A percentile compares a stretch with the other conserved stretches of the same genome.
phyloP scores from a whole-genome alignment of 2,113 vertebrate genomes.

The Xiphophorus maculatus region DNA sequence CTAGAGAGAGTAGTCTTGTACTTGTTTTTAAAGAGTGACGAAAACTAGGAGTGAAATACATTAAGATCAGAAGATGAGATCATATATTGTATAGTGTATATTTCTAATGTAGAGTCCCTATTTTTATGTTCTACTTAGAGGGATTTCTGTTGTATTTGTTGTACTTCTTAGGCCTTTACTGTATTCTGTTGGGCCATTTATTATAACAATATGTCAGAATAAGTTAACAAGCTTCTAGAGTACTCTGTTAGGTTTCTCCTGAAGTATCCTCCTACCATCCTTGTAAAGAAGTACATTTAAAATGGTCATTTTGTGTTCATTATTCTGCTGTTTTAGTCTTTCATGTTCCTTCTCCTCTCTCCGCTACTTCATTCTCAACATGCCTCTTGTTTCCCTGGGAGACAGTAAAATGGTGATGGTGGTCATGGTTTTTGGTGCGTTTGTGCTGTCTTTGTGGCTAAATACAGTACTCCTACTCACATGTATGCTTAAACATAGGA shows the following conservation, averaged over 20 bases:
- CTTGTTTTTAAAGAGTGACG: not conserved
- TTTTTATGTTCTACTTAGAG: too few species aligned
- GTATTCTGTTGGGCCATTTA: too few species aligned
- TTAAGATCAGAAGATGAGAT: too few species aligned
- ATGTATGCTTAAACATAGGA: slow-evolving; percentile 7
- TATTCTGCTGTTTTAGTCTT: slow-evolving; percentile 26
- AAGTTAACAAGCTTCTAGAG: too few species aligned
- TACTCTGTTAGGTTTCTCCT: too few species aligned
- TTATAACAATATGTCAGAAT: too few species aligned
- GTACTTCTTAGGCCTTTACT: too few species aligned
- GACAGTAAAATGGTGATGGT: slow-evolving; percentile 52
- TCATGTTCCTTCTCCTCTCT: slow-evolving; percentile 28
- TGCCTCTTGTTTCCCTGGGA: slow-evolving; percentile 74
- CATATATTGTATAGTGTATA: too few species aligned
- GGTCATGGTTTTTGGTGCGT: slow-evolving; percentile 21
- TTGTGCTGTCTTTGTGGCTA: slow-evolving; percentile 48
- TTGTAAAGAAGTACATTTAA: not conserved
- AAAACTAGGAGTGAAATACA: too few species aligned
- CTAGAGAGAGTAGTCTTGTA: not conserved
- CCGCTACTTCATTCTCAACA: slow-evolving; percentile 45
- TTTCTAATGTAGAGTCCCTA: too few species aligned
- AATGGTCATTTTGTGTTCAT: slow-evolving; percentile 38
- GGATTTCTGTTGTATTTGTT: too few species aligned
- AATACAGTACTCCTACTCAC: slow-evolving; percentile 23
- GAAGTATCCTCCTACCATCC: too few species aligned